Evolutionary conservation across 2,888 invertebrate genomes (phyloP), one percentile per base, ranked within the genome.

Genomic region (Macrosiphum euphorbiae): DNA sequence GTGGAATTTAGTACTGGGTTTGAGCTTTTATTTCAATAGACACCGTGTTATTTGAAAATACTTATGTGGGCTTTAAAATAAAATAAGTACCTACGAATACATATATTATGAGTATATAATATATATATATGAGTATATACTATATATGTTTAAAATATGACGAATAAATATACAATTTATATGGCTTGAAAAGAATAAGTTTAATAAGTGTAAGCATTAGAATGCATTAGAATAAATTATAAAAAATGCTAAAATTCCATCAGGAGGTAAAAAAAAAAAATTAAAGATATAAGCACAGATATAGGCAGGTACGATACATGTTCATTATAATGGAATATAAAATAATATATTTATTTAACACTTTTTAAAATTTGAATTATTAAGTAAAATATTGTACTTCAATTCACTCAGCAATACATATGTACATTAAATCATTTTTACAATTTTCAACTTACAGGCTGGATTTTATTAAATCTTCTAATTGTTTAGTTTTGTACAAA

Each of bases 21-120:
- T 10, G 44, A 90, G 61, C 61, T 61, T 90, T 89, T 61, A 90
- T 47, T 90, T 90, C 90, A 90, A 47, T 67, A 90, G 35, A 35
- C 20, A 3, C 89, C n/a, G 10, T 20, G 44, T n/a, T 16, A n/a
- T 67, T 90, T 61, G 47, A 67, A 61, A 90, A 47, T 67, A 47
- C 61, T 78, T 78, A 78, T 78, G 35, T 78, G 13, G 61, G 61
- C n/a, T 90, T 90, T 90, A 67, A 90, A 47, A 90, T 67, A 90
- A 90, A 90, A 90, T 35, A 90, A 78, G 35, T 78, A 35, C 20
- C 78, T 78, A 78, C 20, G 35, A 78, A 78, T 7, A 35, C 16
- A 78, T 78, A 35, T 8, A 55, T 55, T 4, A 55, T 55, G 20
- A 10, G 47, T 16, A n/a, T 35, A n/a, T 35, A 7, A 67, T 35